A percentile compares a stretch with the other conserved stretches of the same genome.
phyloP scores from a whole-genome alignment of 2,797 vertebrate genomes.

The Helicolenus hilgendorfi region DNA sequence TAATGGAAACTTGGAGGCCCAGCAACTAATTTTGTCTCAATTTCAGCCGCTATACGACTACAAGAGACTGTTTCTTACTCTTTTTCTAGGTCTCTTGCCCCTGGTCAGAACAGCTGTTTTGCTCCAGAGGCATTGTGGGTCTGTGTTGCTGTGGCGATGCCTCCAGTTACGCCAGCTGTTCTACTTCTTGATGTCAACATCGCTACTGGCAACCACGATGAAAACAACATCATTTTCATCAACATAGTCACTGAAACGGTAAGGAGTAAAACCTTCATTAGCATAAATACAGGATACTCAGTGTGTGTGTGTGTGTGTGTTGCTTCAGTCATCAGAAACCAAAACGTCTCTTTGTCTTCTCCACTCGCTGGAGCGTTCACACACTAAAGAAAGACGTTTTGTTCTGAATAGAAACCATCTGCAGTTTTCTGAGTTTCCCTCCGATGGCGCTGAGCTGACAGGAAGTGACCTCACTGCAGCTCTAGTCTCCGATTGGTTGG shows the following conservation, averaged over 20 bases:
- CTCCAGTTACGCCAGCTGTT: slow-evolving; percentile 77
- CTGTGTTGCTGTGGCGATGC: slow-evolving; percentile 64
- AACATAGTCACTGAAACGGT: not conserved
- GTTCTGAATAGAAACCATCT: not conserved
- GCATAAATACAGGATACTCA: slow-evolving; percentile 6
- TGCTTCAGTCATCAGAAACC: not conserved
- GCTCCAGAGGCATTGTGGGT: slow-evolving; percentile 59
- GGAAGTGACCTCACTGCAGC: slow-evolving; percentile 42
- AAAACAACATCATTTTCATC: slow-evolving; percentile 38
- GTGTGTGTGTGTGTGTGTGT: not conserved
- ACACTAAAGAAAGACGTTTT: not conserved
- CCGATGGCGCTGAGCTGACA: not conserved
- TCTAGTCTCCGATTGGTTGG: slow-evolving; percentile 17
- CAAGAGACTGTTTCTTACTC: not conserved
- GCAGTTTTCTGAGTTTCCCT: not conserved
- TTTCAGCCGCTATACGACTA: not conserved
- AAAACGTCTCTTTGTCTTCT: not conserved
- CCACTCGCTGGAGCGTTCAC: not conserved
- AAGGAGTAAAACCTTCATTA: not conserved
- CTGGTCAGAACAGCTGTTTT: slow-evolving; percentile 75
- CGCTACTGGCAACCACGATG: slow-evolving; percentile 43
- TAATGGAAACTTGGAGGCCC: not conserved
- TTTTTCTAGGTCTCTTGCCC: slow-evolving; percentile 48
- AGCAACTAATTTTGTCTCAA: not conserved
- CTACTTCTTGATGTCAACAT: slow-evolving; percentile 61